A percentile compares a stretch with the other conserved stretches of the same genome.
Evolutionary conservation across 2,113 vertebrate genomes (phyloP).

Genomic region (Mesembrinibis cayennensis): DNA sequence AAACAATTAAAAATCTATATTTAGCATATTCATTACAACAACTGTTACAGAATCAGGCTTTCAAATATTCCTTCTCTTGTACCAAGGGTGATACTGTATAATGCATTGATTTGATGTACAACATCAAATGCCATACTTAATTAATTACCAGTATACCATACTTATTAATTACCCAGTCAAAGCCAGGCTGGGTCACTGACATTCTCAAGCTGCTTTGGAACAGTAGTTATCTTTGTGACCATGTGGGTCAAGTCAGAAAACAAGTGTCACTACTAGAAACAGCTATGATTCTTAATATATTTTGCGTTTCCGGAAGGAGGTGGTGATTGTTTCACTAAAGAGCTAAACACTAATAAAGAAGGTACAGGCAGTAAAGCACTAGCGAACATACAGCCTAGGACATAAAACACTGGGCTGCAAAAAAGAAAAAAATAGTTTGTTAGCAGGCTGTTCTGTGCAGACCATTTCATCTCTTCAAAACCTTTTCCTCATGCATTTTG

Average conservation of each 20-base stretch:
- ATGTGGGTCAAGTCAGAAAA: not conserved
- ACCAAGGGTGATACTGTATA: not conserved
- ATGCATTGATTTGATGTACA: not conserved
- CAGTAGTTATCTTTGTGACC: not conserved
- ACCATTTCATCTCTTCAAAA: not conserved
- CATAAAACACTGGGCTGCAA: not conserved
- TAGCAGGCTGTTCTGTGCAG: not conserved
- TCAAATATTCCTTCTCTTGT: not conserved
- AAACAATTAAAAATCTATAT: slow-evolving; percentile 10
- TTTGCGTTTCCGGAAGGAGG: not conserved
- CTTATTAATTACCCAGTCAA: not conserved
- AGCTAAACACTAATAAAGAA: not conserved
- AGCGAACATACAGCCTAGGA: not conserved
- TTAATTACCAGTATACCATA: not conserved
- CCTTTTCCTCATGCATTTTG: not conserved
- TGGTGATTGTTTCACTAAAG: not conserved
- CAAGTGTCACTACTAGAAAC: not conserved
- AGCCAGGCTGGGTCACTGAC: not conserved
- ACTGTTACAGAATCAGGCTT: slow-evolving; percentile 43
- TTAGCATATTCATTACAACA: slow-evolving; percentile 38
- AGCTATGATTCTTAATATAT: not conserved
- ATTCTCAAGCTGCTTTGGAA: not conserved
- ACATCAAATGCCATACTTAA: not conserved
- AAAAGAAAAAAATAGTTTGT: not conserved
- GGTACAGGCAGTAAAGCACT: not conserved